These are phyloP conservation scores for Macquaria ambigua DNA, from an alignment of 2,113 vertebrate genomes.

Conservation along the genomic window DNA sequence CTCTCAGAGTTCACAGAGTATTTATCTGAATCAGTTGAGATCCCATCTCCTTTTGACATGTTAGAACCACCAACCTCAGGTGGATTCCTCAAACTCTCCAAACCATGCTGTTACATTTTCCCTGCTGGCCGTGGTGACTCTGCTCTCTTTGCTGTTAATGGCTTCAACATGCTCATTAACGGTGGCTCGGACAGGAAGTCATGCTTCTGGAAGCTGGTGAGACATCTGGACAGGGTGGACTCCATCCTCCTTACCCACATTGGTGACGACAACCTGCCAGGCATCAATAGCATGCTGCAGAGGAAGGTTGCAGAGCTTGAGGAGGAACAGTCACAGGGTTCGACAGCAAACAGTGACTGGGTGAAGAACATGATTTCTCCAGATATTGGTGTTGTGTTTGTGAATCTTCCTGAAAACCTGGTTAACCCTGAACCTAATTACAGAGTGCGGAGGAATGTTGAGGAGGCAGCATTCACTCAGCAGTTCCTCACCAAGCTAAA, in stretches of 20 bases:
- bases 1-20: conserved; percentile 98
- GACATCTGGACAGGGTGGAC: conserved; percentile 95
- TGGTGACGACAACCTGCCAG: conserved; percentile 94
- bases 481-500: conserved; percentile 94
- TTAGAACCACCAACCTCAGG: conserved; percentile 95
- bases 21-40: conserved; percentile 97
- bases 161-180: conserved; percentile 98
- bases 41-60: conserved; percentile 96
- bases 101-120: conserved; percentile 98
- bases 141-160: conserved; percentile 96
- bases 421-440: conserved; percentile 88
- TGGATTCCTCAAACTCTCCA: conserved; percentile 96
- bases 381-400: conserved; percentile 95
- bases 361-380: conserved; percentile 98
- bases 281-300: conserved; percentile 96
- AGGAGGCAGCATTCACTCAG: conserved; percentile 91
- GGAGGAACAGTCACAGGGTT: conserved; percentile 96
- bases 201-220: conserved; percentile 98
- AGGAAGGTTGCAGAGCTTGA: conserved; percentile 94
- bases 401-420: conserved; percentile 93
- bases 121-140: conserved; percentile 94
- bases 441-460: conserved; percentile 89
- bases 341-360: conserved; percentile 95
- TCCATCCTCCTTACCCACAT: conserved; percentile 96
- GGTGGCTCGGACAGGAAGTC: conserved; percentile 96